Conservation (phyloP, 2,113 vertebrate genomes). For the Centropus bengalensis region DNA sequence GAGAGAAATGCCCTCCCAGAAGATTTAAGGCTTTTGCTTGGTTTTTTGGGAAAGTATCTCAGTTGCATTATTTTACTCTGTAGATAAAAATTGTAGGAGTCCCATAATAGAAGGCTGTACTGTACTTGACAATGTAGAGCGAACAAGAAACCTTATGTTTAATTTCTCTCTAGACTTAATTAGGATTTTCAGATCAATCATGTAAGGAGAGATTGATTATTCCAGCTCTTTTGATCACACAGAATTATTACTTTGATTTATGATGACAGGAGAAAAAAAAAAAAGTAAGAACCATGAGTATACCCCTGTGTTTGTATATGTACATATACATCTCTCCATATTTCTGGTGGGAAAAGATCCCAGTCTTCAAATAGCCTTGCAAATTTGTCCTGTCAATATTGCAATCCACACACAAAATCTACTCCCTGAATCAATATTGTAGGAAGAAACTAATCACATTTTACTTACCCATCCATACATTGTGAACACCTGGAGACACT, state of each 20-base stretch:
- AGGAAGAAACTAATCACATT: background rate
- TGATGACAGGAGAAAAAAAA: background rate
- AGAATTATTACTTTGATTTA: constrained; percentile 25
- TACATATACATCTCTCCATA: background rate
- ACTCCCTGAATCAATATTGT: background rate
- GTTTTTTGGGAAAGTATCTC: background rate
- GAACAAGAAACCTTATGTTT: constrained; percentile 3
- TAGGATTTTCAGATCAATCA: constrained; percentile 22
- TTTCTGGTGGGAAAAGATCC: background rate
- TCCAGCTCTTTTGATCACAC: constrained; percentile 7
- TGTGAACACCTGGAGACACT: background rate
- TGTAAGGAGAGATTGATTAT: background rate
- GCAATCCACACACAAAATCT: background rate
- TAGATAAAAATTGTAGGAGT: background rate
- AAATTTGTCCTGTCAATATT: background rate
- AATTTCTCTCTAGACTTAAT: constrained; percentile 22
- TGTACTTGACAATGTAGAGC: background rate
- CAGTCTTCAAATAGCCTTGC: background rate
- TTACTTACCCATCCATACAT: background rate
- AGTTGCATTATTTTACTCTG: background rate
- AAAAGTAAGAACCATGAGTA: background rate
- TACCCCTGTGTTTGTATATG: background rate
- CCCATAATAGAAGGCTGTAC: background rate
- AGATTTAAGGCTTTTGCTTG: background rate
- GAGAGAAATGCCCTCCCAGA: constrained; percentile 9